Evolutionary conservation across 2,888 invertebrate species (phyloP), one percentile per base, ranked within the genome.

Genomic region (Heliconius aoede): DNA sequence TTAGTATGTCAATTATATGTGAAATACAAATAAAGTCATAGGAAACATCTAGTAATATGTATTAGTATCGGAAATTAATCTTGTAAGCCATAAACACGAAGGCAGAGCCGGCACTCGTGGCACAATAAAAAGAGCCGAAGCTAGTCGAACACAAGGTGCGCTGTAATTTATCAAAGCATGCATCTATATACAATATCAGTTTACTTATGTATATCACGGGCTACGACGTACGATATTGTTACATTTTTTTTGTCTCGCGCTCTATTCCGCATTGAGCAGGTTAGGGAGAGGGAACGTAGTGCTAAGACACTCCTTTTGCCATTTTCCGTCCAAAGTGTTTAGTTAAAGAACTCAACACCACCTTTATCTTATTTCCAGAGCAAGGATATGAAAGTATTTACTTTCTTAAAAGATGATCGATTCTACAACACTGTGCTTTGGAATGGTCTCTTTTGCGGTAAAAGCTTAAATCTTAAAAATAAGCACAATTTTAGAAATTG

Each of bases 121-220:
- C 55, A 68, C 51, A 69, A 69, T 55, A 55, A 69, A 69, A 69
- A 51, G 69, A 69, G 51, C 30, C 55, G n/a, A 68, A 55, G 55
- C 55, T n/a, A 55, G 30, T 69, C 69, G 69, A 69, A 69, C 69
- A 32, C 30, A 69, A 69, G 69, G 69, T 69, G 30, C 55, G 28
- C 51, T 21, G 30, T 68, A 68, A 69, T 69, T 55, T 69, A 55
- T 55, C 55, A 69, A 30, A 30, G 30, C 55, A 36, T 32, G 21
- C 21, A 60, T 60, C 58, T 60, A 60, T 60, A 13, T 4, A 60
- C n/a, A 60, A 26, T 24, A n/a, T 60, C 9, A 21, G 51, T 51
- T 51, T 21, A 21, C 15, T 40, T 40, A 40, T 40, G 40, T 40
- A 40, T 40, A 40, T 15, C 13, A 40, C 15, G 4, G 40, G 4